A percentile compares a stretch with the other conserved stretches of the same genome.
These are phyloP conservation scores for Hippocampus guttulatus DNA, from an alignment of 2,113 vertebrate genomes.

Conservation along the genomic window DNA sequence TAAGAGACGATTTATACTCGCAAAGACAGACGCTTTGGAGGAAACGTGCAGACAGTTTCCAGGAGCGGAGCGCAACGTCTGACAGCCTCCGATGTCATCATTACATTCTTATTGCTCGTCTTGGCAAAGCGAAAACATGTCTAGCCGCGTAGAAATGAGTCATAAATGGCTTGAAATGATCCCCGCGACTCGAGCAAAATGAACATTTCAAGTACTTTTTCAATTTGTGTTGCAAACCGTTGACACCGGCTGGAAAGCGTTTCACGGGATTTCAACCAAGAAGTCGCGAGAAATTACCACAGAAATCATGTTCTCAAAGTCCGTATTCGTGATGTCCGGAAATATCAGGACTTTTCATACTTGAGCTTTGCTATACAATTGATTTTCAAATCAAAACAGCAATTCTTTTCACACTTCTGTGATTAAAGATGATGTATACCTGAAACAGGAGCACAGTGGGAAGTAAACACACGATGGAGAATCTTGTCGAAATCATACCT, in stretches of 20 bases:
- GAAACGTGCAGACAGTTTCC: not conserved
- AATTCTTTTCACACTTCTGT: too few species aligned
- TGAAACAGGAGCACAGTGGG: too few species aligned
- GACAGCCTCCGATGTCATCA: constrained; percentile 6
- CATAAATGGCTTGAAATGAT: not conserved
- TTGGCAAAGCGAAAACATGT: not conserved
- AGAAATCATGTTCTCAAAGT: not conserved
- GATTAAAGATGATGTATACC: too few species aligned
- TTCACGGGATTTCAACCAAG: not conserved
- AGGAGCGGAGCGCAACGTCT: not conserved
- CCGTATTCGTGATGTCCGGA: not conserved
- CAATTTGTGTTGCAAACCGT: not conserved
- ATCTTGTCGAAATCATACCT: too few species aligned
- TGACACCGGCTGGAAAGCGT: not conserved
- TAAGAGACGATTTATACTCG: constrained; percentile 4
- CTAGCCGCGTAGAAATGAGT: not conserved
- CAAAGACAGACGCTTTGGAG: not conserved
- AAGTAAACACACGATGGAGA: too few species aligned
- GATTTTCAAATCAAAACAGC: too few species aligned
- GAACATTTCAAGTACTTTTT: not conserved
- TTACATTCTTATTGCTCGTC: not conserved
- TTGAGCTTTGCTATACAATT: too few species aligned
- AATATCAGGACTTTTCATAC: not conserved
- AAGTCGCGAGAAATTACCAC: not conserved
- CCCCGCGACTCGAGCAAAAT: not conserved